Conservation (phyloP, 2,797 vertebrate species). For the Fistularia tabacaria region DNA sequence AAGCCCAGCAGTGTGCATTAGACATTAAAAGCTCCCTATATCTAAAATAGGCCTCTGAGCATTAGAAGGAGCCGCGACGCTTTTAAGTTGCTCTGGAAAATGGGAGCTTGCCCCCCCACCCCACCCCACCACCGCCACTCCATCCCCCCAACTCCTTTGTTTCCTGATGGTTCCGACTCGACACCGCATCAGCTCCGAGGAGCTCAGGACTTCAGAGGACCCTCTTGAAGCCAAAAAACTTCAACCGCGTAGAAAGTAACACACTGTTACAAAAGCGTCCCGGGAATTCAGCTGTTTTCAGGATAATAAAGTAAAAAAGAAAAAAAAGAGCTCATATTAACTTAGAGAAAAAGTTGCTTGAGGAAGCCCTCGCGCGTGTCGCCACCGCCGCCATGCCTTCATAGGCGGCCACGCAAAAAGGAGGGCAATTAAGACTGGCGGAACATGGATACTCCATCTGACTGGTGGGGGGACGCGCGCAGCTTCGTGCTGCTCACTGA, state of each 20-base stretch:
- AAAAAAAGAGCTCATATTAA: conserved; percentile 59
- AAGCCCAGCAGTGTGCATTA: conserved; percentile 64
- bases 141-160: conserved; percentile 68
- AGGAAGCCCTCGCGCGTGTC: conserved; percentile 40
- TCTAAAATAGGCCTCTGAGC: conserved; percentile 75
- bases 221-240: conserved; percentile 72
- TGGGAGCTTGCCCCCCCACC: conserved; percentile 63
- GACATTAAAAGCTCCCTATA: conserved; percentile 69
- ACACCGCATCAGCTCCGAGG: conserved; percentile 67
- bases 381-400: not conserved
- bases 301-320: conserved; percentile 50
- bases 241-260: conserved; percentile 69
- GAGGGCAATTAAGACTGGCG: conserved; percentile 1
- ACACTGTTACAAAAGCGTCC: conserved; percentile 63
- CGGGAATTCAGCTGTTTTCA: conserved; percentile 71
- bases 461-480: not conserved
- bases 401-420: conserved; percentile 4
- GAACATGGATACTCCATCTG: too few species aligned
- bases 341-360: conserved; percentile 53
- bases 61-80: conserved; percentile 67
- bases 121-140: conserved; percentile 23
- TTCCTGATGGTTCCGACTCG: conserved; percentile 69
- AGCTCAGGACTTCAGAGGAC: conserved; percentile 71
- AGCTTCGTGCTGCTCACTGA: not conserved
- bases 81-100: conserved; percentile 72